Evolutionary conservation across 2,797 vertebrate species (phyloP).

Genomic region (Meda fulgida): DNA sequence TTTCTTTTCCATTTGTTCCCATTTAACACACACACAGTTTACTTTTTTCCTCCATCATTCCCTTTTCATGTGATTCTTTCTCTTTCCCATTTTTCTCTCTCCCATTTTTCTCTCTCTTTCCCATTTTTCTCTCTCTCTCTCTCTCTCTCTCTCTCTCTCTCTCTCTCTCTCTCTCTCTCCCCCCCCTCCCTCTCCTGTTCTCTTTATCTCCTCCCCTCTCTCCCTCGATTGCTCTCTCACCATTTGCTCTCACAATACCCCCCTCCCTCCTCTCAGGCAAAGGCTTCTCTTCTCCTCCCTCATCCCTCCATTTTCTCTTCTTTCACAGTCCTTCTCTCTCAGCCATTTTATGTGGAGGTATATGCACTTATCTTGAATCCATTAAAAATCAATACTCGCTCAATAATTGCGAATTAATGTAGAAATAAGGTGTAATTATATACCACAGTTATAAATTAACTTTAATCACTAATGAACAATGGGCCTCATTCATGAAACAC

Average conservation of each 20-base stretch:
- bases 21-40: conserved; percentile 59
- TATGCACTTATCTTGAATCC: conserved; percentile 39
- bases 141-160: conserved; percentile 55
- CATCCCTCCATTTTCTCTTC: conserved; percentile 64
- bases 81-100: conserved; percentile 50
- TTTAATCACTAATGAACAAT: conserved; percentile 16
- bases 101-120: not conserved
- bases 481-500: not conserved
- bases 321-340: conserved; percentile 59
- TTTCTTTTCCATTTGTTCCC: conserved; percentile 37
- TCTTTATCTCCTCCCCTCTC: conserved; percentile 57
- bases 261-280: conserved; percentile 59
- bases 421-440: conserved; percentile 5
- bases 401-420: conserved; percentile 7
- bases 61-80: conserved; percentile 16
- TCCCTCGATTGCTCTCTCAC: conserved; percentile 59
- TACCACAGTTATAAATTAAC: not conserved
- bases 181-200: conserved; percentile 71
- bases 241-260: conserved; percentile 51
- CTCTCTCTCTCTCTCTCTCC: conserved; percentile 51
- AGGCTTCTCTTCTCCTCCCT: conserved; percentile 63
- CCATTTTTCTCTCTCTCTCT: not conserved
- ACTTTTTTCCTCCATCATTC: conserved; percentile 46
- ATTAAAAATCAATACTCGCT: conserved; percentile 8
- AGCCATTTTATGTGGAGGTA: conserved; percentile 60